These are phyloP conservation scores for Drosophila birchii DNA, from an alignment of 2,888 invertebrate genomes.

Conservation along the genomic window DNA sequence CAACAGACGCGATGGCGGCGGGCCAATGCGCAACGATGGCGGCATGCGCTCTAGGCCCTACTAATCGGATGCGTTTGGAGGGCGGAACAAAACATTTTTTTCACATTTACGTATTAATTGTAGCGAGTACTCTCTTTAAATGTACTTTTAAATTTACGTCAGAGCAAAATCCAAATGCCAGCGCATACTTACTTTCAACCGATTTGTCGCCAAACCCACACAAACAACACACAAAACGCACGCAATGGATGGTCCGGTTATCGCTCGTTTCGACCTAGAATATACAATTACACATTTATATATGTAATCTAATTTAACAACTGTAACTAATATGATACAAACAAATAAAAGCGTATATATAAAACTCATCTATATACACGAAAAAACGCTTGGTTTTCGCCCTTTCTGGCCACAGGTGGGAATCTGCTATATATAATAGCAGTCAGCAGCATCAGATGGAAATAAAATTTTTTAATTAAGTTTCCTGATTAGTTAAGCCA, in stretches of 20 bases:
- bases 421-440: too few relatives aligned
- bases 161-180: constrained; percentile 23
- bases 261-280: constrained; percentile 64
- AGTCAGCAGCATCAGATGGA: too few relatives aligned
- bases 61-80: constrained; percentile 50
- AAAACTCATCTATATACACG: constrained; percentile 9
- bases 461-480: too few relatives aligned
- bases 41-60: constrained; percentile 83
- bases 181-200: constrained; percentile 33
- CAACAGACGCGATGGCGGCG: constrained; percentile 73
- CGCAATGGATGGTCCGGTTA: constrained; percentile 26
- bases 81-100: constrained; percentile 52
- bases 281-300: constrained; percentile 31
- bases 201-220: constrained; percentile 30
- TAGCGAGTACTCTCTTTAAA: constrained; percentile 67
- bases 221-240: neutral
- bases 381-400: too few relatives aligned
- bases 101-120: constrained; percentile 62
- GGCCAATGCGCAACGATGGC: constrained; percentile 81
- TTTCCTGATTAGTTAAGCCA: too few relatives aligned
- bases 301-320: constrained; percentile 65
- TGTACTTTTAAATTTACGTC: constrained; percentile 60
- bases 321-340: constrained; percentile 57
- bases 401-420: too few relatives aligned
- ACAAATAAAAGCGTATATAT: constrained; percentile 51